Conservation (phyloP, 2,113 vertebrate species). For the Osmerus mordax region DNA sequence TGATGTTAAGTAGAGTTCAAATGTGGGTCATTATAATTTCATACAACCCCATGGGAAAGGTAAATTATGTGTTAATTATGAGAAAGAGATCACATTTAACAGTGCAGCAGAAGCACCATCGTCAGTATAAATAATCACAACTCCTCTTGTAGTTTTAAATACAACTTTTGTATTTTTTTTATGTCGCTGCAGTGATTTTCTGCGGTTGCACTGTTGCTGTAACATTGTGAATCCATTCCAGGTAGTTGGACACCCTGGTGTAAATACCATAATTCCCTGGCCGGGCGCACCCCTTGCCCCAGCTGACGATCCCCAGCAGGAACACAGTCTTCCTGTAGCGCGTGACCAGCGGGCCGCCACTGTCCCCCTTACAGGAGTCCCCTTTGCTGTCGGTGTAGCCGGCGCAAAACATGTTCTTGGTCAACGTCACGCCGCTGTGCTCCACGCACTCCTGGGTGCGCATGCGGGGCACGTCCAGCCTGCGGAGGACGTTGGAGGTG, state of each 20-base stretch:
- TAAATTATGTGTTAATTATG: too few species aligned
- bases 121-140: background rate
- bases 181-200: background rate
- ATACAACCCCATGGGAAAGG: too few species aligned
- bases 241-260: conserved; percentile 85
- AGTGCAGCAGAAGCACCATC: background rate
- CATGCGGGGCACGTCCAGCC: conserved; percentile 78
- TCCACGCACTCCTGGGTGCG: conserved; percentile 77
- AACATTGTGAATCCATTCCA: conserved; percentile 74
- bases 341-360: conserved; percentile 87
- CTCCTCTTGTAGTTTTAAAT: background rate
- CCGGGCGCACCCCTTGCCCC: conserved; percentile 89
- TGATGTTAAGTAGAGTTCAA: too few species aligned
- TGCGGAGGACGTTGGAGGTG: conserved; percentile 72
- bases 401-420: conserved; percentile 94
- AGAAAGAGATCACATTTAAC: background rate
- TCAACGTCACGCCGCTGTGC: conserved; percentile 71
- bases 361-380: conserved; percentile 93
- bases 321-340: conserved; percentile 81
- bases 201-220: conserved; percentile 36
- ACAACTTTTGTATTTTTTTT: conserved; percentile 23
- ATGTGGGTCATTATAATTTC: too few species aligned
- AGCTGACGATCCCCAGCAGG: conserved; percentile 90
- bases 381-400: conserved; percentile 78
- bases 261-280: conserved; percentile 85